Evolutionary conservation across 2,888 invertebrate genomes (phyloP).

Genomic region (Pecten maximus): DNA sequence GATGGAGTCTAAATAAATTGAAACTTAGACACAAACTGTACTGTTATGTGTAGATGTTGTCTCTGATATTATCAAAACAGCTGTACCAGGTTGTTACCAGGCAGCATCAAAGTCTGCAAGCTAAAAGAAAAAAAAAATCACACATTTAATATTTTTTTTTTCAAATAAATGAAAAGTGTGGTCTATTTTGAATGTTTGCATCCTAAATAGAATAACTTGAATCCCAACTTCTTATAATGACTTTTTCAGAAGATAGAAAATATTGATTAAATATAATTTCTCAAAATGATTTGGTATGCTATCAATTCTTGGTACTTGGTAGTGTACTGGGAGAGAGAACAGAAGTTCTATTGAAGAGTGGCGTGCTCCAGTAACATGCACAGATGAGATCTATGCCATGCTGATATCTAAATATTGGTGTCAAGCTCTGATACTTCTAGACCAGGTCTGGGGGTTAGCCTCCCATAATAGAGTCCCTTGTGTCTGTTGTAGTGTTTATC

Average conservation of each 20-base stretch:
- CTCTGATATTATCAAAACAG: not conserved
- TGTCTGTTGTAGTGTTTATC: not conserved
- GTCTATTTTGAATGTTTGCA: not conserved
- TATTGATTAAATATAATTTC: not conserved
- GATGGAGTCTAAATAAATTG: not conserved
- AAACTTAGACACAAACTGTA: not conserved
- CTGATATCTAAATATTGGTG: slow-evolving; percentile 35
- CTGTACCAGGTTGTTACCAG: not conserved
- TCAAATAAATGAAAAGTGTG: not conserved
- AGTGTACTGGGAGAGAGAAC: not conserved
- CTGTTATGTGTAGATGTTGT: not conserved
- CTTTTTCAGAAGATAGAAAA: not conserved
- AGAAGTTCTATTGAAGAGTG: not conserved
- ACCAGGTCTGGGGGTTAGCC: not conserved
- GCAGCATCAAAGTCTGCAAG: not conserved
- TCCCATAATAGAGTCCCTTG: not conserved
- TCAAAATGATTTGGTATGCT: not conserved
- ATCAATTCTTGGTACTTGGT: not conserved
- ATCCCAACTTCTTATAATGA: not conserved
- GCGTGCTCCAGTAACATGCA: not conserved
- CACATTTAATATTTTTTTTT: not conserved
- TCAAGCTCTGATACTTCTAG: not conserved
- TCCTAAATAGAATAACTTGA: not conserved
- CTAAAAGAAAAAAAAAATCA: not conserved
- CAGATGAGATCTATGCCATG: not conserved